phyloP scores from a whole-genome alignment of 2,888 invertebrate genomes.

The Neoaliturus tenellus region DNA sequence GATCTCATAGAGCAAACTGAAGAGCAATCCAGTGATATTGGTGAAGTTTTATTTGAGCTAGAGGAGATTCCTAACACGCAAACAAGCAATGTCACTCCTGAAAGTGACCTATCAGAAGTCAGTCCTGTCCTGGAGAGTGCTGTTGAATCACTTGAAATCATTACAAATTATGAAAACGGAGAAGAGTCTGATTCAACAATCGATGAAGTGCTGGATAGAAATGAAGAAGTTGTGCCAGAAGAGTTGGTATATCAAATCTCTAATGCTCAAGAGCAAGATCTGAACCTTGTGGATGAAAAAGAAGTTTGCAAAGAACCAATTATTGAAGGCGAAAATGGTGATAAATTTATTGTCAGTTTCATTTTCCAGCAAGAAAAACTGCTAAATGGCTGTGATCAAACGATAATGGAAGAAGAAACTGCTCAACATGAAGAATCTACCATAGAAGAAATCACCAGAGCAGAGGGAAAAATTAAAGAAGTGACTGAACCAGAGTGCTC shows the following conservation, averaged over 20 bases:
- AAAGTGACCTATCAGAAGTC: neutral
- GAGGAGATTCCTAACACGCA: neutral
- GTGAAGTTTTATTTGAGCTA: neutral
- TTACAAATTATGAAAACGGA: neutral
- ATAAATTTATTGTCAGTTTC: slow-evolving; percentile 37
- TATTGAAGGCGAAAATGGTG: slow-evolving; percentile 11
- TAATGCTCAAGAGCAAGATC: neutral
- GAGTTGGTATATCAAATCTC: neutral
- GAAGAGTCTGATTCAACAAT: neutral
- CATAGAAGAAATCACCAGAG: neutral
- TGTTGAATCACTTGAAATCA: neutral
- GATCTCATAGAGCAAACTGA: slow-evolving; percentile 31
- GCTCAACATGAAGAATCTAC: neutral
- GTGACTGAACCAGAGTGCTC: neutral
- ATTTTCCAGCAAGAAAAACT: neutral
- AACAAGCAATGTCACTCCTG: neutral
- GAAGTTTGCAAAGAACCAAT: neutral
- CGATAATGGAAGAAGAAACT: neutral
- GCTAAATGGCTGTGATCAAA: neutral
- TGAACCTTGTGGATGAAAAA: neutral
- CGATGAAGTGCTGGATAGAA: neutral
- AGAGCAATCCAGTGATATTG: slow-evolving; percentile 1
- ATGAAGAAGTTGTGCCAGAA: slow-evolving; percentile 7
- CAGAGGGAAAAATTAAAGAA: neutral
- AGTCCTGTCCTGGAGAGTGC: neutral